These are phyloP conservation scores for Bruchidius siliquastri DNA, from an alignment of 2,888 invertebrate genomes.

Conservation along the genomic window DNA sequence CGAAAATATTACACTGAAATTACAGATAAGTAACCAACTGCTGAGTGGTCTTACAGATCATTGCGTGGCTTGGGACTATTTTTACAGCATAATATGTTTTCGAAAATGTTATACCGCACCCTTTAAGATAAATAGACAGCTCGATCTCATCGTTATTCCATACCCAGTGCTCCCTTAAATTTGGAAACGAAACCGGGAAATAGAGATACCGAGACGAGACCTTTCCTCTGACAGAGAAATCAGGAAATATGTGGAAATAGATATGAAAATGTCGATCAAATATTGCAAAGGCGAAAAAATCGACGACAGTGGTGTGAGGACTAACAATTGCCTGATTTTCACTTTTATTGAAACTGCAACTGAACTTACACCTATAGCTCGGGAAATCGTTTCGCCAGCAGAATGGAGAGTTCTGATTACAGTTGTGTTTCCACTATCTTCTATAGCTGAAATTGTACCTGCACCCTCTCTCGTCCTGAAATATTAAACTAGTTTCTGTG, in stretches of 20 bases:
- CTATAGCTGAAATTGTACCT: background rate
- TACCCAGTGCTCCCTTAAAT: background rate
- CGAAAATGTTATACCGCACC: background rate
- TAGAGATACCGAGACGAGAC: background rate
- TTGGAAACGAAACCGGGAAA: background rate
- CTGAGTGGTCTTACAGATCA: too few relatives aligned
- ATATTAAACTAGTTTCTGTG: background rate
- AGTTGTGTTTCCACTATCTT: background rate
- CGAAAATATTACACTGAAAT: too few relatives aligned
- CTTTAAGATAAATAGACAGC: background rate
- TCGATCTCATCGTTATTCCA: background rate
- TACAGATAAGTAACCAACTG: too few relatives aligned
- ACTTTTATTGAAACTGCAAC: constrained; percentile 42
- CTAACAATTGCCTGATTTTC: constrained; percentile 44
- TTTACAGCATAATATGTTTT: background rate
- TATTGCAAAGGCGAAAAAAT: constrained; percentile 29
- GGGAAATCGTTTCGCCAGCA: background rate
- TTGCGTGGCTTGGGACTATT: background rate
- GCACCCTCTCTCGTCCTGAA: background rate
- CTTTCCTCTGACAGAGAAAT: constrained; percentile 1
- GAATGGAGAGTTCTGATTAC: background rate
- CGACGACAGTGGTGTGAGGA: constrained; percentile 37
- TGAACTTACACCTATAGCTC: constrained; percentile 6
- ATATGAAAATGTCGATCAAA: constrained; percentile 29
- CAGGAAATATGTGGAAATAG: constrained; percentile 20